Percentiles rank a stretch among this genome's conserved stretches.
These are phyloP conservation scores for Cataglyphis hispanica DNA, from an alignment of 1,140 invertebrate genomes.

Conservation along the genomic window DNA sequence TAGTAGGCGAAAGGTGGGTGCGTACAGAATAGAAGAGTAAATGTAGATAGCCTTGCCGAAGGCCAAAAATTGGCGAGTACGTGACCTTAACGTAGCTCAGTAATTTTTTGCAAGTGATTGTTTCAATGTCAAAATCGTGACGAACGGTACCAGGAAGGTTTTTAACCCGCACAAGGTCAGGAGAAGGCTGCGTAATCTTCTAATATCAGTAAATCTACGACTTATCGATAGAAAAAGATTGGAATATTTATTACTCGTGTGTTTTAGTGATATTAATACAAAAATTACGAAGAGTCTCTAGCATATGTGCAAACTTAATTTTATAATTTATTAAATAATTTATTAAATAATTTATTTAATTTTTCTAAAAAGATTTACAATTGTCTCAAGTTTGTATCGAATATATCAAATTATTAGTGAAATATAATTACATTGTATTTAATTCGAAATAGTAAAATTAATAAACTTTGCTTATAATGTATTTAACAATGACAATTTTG, in stretches of 20 bases:
- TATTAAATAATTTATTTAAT: constrained; percentile 17
- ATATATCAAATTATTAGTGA: background rate
- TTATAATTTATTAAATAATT: too few relatives aligned
- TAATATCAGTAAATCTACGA: constrained; percentile 34
- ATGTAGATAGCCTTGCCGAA: constrained; percentile 28
- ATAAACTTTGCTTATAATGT: background rate
- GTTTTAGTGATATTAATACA: background rate
- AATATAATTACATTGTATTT: constrained; percentile 9
- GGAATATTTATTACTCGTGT: constrained; percentile 7
- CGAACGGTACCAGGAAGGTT: constrained; percentile 34
- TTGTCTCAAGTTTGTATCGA: constrained; percentile 22
- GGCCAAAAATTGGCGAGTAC: constrained; percentile 28
- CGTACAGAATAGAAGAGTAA: constrained; percentile 51
- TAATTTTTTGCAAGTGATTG: constrained; percentile 37
- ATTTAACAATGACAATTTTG: constrained; percentile 12
- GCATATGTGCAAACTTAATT: too few relatives aligned
- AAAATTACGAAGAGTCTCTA: constrained; percentile 13
- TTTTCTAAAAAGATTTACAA: background rate
- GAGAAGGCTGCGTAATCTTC: constrained; percentile 38
- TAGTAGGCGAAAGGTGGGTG: constrained; percentile 59
- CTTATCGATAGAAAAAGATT: constrained; percentile 4
- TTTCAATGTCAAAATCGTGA: constrained; percentile 53
- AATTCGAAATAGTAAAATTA: constrained; percentile 13
- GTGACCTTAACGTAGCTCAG: constrained; percentile 33
- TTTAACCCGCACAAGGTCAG: constrained; percentile 51